These are phyloP conservation scores for Cynoglossus semilaevis DNA, from an alignment of 2,113 vertebrate genomes.

Conservation along the genomic window DNA sequence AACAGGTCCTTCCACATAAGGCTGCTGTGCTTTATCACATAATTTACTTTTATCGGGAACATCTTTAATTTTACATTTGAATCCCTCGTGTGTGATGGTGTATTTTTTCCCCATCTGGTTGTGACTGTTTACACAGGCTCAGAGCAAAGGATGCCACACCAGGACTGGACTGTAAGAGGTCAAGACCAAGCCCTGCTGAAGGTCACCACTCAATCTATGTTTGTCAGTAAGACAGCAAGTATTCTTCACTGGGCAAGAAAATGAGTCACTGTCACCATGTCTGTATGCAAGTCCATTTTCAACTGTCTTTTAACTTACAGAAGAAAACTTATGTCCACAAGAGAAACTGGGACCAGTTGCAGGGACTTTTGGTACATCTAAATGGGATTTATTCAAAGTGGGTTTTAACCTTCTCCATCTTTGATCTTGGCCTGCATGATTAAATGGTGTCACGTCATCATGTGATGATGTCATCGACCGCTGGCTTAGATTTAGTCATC, in stretches of 20 bases:
- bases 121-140: conserved; percentile 6
- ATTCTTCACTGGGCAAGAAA: conserved; percentile 3
- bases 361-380: no score
- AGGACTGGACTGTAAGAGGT: conserved; percentile 12
- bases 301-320: conserved; percentile 17
- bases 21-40: background rate
- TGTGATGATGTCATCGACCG: no score
- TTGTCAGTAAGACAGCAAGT: conserved; percentile 20
- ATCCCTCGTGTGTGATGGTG: background rate
- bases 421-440: no score
- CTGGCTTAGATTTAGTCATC: no score
- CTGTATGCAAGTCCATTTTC: background rate
- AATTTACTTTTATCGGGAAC: background rate
- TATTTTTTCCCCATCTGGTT: background rate
- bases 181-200: conserved; percentile 12
- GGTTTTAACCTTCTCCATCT: no score
- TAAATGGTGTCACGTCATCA: no score
- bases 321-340: background rate
- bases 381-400: no score
- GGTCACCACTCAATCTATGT: conserved; percentile 57
- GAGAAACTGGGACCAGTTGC: no score
- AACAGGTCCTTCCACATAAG: no score
- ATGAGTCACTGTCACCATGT: conserved; percentile 15
- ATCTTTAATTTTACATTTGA: background rate
- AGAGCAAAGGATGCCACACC: conserved; percentile 3